Evolutionary conservation across 2,113 vertebrate genomes (phyloP), one percentile per base, ranked within the genome.

Genomic region (Anoura caudifer): DNA sequence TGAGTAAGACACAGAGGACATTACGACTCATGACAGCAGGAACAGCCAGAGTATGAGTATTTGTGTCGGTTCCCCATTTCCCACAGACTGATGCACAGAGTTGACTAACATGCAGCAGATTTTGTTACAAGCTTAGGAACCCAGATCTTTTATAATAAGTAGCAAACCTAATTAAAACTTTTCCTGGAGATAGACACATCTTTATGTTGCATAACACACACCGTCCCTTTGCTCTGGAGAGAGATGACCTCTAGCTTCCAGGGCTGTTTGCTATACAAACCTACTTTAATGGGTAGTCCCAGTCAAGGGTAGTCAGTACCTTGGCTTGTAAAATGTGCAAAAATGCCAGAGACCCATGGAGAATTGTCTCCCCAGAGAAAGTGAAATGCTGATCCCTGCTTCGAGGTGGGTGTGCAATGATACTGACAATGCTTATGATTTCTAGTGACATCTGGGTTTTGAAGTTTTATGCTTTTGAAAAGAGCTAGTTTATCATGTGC

Each of bases 391-490:
- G 12, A 56, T 65, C 31, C 38, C 45, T 76, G 24, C 72, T 89
- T 85, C 20, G 65, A 28, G 38, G n/a, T 36, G 13, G 7, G 20
- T 4, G 7, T 86, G 10, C 33, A 26, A 52, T 63, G 33, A 82
- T 73, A 91, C 33, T 10, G 72, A 45, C 73, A 41, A 33, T 83
- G 22, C 41, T 26, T 38, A 45, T 26, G 63, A 61, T 33, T 43
- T 41, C 38, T 43, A 4, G 38, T 80, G 83, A 73, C 24, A 31
- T 45, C n/a, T 28, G 20, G 70, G 52, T 50, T 63, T 45, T 59
- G 80, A 92, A 36, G 22, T 73, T 86, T 65, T 63, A n/a, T 54
- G 19, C 19, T 82, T 96, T 89, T 84, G n/a, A 56, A 82, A 96
- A 80, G 14, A 83, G 45, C 45, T 38, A 59, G 16, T 52, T 90